Evolutionary conservation across 2,113 vertebrate species (phyloP).

Genomic region (Labrus mixtus): DNA sequence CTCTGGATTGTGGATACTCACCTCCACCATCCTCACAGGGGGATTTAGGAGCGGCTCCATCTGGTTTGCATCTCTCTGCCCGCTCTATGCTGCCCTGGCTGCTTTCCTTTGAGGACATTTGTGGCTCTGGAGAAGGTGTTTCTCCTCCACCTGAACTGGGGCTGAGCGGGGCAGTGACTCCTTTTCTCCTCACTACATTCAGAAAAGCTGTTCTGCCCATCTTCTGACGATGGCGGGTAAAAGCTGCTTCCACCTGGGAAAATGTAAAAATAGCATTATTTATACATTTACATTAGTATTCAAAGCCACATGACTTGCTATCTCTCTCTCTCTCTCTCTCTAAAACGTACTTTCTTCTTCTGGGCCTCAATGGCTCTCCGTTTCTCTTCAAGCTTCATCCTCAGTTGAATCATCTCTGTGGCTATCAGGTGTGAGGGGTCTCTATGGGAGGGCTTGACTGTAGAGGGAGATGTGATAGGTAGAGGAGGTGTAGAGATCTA

Average conservation of each 20-base stretch:
- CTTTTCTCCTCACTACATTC: conserved; percentile 94
- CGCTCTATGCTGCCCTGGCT: conserved; percentile 52
- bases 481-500: conserved; percentile 72
- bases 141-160: conserved; percentile 83
- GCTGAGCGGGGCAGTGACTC: conserved; percentile 86
- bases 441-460: conserved; percentile 79
- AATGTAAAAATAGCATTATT: neutral
- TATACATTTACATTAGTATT: neutral
- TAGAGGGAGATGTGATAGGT: conserved; percentile 76
- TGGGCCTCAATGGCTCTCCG: conserved; percentile 96
- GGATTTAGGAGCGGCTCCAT: conserved; percentile 87
- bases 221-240: conserved; percentile 93
- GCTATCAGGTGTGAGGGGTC: conserved; percentile 93
- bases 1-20: conserved; percentile 21
- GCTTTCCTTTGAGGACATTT: conserved; percentile 37
- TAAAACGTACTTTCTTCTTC: conserved; percentile 88
- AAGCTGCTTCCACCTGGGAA: conserved; percentile 91
- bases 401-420: conserved; percentile 97
- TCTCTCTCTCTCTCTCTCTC: neutral
- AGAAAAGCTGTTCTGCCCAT: conserved; percentile 98
- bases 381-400: conserved; percentile 98
- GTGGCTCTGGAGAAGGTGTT: conserved; percentile 74
- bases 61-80: conserved; percentile 81
- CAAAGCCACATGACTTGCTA: neutral
- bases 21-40: conserved; percentile 88